A percentile compares a stretch with the other conserved stretches of the same genome.
These are phyloP conservation scores for Pogonomyrmex barbatus DNA, from an alignment of 1,140 invertebrate species.

Conservation along the genomic window DNA sequence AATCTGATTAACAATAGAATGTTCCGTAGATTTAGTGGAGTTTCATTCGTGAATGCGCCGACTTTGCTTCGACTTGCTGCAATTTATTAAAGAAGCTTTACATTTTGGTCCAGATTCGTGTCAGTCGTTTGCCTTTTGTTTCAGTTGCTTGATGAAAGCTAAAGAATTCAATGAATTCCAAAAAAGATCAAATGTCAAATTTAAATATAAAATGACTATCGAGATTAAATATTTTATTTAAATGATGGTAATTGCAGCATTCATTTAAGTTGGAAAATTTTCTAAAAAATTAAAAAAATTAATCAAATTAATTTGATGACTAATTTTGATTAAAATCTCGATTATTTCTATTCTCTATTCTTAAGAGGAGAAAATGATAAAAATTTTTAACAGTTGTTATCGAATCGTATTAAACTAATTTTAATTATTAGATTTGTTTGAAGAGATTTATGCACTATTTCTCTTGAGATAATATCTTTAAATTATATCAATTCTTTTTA, in stretches of 20 bases:
- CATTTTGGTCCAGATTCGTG: neutral
- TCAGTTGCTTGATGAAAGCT: neutral
- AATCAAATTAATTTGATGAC: neutral
- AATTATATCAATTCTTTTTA: neutral
- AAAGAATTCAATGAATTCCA: neutral
- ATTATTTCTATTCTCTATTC: neutral
- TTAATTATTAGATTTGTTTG: neutral
- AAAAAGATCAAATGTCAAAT: neutral
- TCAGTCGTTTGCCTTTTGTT: neutral
- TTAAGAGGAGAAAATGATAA: neutral
- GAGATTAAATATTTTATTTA: neutral
- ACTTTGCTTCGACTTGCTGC: neutral
- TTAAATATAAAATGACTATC: neutral
- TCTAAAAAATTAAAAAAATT: conserved; percentile 7
- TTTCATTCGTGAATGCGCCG: neutral
- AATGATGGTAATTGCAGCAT: neutral
- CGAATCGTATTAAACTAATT: conserved; percentile 15
- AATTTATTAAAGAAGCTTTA: conserved; percentile 26
- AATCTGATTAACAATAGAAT: conserved; percentile 9
- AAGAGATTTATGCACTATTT: conserved; percentile 8
- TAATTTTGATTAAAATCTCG: no score
- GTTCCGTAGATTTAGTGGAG: neutral
- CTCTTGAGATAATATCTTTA: neutral
- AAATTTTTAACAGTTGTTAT: neutral
- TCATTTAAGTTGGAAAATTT: neutral